Percentiles rank a stretch among this genome's conserved stretches.
Conservation (phyloP, 2,113 vertebrate genomes). For the Sprattus sprattus region DNA sequence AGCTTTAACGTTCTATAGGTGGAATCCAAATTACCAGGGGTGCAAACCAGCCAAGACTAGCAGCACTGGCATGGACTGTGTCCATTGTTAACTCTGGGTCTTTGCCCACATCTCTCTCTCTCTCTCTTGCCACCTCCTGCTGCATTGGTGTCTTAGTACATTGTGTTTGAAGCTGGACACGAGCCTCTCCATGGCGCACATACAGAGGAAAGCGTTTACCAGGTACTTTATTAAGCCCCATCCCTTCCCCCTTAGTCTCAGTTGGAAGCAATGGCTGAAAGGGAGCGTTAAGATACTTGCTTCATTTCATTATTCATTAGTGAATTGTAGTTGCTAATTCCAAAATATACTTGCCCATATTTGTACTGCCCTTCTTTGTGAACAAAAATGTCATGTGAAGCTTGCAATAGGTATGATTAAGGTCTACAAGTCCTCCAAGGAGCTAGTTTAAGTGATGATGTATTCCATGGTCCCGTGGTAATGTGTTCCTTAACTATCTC, state of each 20-base stretch:
- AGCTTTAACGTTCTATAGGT: background rate
- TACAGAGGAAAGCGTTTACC: conserved; percentile 98
- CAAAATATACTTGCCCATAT: background rate
- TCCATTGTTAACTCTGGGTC: conserved; percentile 27
- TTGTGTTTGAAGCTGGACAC: conserved; percentile 99
- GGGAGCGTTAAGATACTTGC: background rate
- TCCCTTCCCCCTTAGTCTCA: conserved; percentile 37
- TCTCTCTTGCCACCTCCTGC: conserved; percentile 37
- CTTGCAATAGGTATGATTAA: background rate
- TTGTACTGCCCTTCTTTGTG: background rate
- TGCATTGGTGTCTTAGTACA: conserved; percentile 79
- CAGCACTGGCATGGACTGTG: conserved; percentile 1
- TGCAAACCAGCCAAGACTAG: background rate
- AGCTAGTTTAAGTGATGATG: background rate
- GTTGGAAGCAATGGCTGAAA: conserved; percentile 34
- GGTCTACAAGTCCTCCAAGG: background rate
- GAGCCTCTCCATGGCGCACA: conserved; percentile 95
- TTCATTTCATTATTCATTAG: background rate
- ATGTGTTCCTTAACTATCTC: background rate
- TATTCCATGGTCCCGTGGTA: background rate
- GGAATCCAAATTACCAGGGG: background rate
- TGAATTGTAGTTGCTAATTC: background rate
- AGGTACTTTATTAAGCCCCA: conserved; percentile 82
- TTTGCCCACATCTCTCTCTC: conserved; percentile 49
- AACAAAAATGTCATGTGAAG: conserved; percentile 4